These are phyloP conservation scores for Emberiza fucata DNA, from an alignment of 2,113 vertebrate species.

Conservation along the genomic window DNA sequence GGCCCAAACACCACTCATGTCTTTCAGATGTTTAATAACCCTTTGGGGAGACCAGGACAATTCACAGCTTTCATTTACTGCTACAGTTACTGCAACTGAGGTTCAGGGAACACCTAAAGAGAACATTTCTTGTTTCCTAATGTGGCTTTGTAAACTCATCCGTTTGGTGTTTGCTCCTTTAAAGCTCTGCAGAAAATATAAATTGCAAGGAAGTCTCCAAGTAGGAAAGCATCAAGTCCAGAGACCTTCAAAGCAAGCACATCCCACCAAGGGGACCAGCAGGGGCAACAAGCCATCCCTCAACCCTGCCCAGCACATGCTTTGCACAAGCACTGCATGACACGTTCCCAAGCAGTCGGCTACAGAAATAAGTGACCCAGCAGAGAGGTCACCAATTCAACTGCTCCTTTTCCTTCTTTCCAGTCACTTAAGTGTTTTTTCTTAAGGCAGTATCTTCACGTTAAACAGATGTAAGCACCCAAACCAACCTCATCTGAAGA, in stretches of 20 bases:
- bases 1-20: neutral
- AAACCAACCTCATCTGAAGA: neutral
- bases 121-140: neutral
- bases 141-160: neutral
- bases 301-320: neutral
- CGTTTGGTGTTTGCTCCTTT: neutral
- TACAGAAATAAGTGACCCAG: neutral
- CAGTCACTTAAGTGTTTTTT: neutral
- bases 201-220: neutral
- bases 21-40: neutral
- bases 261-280: neutral
- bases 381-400: neutral
- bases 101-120: neutral
- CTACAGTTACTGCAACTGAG: neutral
- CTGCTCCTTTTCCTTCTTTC: neutral
- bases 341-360: neutral
- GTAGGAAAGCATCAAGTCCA: neutral
- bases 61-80: neutral
- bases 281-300: neutral
- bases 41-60: neutral
- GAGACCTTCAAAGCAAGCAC: neutral
- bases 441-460: neutral
- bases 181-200: neutral
- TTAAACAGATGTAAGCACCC: neutral
- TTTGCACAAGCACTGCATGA: fast-evolving